Conservation (phyloP, 2,797 vertebrate species). For the Diceros bicornis region DNA sequence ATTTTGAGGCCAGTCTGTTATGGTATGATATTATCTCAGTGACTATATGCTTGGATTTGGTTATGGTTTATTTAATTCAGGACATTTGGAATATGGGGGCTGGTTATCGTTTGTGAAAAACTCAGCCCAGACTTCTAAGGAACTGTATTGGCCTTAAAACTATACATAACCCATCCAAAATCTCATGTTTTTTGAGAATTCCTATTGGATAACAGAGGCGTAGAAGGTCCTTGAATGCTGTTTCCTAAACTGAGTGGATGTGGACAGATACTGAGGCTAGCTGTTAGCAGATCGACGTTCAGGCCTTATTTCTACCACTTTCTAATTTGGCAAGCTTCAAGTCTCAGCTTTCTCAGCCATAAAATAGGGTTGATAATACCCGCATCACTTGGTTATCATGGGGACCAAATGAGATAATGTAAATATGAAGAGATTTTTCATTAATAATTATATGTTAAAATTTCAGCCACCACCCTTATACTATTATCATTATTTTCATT, state of each 20-base stretch:
- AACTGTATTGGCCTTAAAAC: background rate
- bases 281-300: background rate
- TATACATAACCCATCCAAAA: background rate
- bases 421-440: background rate
- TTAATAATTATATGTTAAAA: slow-evolving; percentile 10
- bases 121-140: background rate
- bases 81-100: background rate
- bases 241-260: background rate
- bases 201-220: background rate
- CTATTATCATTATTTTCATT: background rate
- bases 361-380: background rate
- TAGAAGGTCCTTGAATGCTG: background rate
- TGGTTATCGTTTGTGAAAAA: background rate
- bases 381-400: background rate
- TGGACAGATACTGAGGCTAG: background rate
- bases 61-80: slow-evolving; percentile 19
- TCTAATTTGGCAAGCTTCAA: background rate
- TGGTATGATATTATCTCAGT: background rate
- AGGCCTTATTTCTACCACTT: background rate
- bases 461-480: background rate
- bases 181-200: background rate
- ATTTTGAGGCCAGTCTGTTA: background rate
- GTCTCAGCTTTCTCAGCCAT: background rate
- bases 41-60: background rate
- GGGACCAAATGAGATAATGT: background rate